phyloP scores from a whole-genome alignment of 2,113 vertebrate species.

The Falcunculus frontatus region DNA sequence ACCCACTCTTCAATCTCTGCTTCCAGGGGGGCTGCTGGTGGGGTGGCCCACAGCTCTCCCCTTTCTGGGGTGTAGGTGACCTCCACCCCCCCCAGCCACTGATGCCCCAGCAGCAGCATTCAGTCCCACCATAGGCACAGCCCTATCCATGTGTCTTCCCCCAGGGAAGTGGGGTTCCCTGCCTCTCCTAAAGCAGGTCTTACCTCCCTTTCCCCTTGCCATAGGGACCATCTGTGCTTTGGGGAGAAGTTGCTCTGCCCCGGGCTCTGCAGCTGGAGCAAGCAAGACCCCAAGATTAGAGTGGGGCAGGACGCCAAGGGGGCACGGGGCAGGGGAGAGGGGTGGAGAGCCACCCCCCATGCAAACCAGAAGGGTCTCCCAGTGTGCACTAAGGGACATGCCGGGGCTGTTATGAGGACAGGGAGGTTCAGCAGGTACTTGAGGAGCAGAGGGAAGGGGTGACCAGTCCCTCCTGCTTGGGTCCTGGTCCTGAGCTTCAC shows the following conservation, averaged over 20 bases:
- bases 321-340: not conserved
- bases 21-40: not conserved
- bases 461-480: not conserved
- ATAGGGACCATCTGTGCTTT: not conserved
- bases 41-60: not conserved
- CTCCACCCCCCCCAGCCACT: fast-evolving
- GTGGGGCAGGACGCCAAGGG: not conserved
- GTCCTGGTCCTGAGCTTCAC: not conserved
- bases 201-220: not conserved
- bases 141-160: fast-evolving
- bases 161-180: not conserved
- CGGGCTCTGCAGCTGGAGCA: not conserved
- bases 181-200: not conserved
- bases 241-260: not conserved
- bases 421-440: not conserved
- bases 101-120: not conserved
- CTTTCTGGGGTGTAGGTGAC: not conserved
- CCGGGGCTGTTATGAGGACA: not conserved
- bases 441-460: not conserved
- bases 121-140: not conserved
- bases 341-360: not conserved
- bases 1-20: not conserved
- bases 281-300: not conserved
- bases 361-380: not conserved
- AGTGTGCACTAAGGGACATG: not conserved